Percentiles rank a stretch among this genome's conserved stretches.
Evolutionary conservation across 2,888 invertebrate species (phyloP).

Genomic region (Pantelozetes paolii): DNA sequence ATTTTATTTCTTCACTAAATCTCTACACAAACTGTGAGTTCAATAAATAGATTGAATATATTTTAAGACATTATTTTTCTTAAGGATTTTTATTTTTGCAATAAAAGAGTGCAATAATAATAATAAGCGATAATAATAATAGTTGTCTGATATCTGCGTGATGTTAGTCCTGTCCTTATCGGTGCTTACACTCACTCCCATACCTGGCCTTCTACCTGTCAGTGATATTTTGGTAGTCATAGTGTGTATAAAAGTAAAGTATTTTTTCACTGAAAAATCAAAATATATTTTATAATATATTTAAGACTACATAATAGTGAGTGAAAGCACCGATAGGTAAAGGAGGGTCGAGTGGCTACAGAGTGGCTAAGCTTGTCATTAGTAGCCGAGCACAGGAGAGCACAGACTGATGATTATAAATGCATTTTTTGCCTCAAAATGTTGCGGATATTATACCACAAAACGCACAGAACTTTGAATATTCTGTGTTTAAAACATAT

Average conservation of each 20-base stretch:
- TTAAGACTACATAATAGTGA: background rate
- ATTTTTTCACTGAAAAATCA: background rate
- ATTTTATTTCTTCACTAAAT: background rate
- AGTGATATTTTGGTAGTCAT: too few relatives aligned
- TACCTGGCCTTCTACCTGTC: constrained; percentile 8
- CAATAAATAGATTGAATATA: background rate
- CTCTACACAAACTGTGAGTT: constrained; percentile 7
- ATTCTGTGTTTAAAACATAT: too few relatives aligned
- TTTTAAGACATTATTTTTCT: background rate
- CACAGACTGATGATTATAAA: constrained; percentile 22
- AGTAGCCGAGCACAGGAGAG: constrained; percentile 27
- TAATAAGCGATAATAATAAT: constrained; percentile 22
- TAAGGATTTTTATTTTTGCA: background rate
- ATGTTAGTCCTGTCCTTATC: background rate
- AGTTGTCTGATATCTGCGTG: constrained; percentile 13
- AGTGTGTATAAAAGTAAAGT: background rate
- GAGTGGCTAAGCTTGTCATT: constrained; percentile 14
- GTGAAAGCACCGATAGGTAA: background rate
- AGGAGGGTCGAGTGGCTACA: too few relatives aligned
- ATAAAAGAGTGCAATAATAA: constrained; percentile 28
- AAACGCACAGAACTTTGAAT: too few relatives aligned
- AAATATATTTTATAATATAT: background rate
- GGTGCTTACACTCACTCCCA: background rate
- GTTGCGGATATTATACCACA: too few relatives aligned
- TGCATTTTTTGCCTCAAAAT: background rate